Base-by-base conservation (phyloP, 2,888 invertebrate genomes). In the Hedya salicella region DNA sequence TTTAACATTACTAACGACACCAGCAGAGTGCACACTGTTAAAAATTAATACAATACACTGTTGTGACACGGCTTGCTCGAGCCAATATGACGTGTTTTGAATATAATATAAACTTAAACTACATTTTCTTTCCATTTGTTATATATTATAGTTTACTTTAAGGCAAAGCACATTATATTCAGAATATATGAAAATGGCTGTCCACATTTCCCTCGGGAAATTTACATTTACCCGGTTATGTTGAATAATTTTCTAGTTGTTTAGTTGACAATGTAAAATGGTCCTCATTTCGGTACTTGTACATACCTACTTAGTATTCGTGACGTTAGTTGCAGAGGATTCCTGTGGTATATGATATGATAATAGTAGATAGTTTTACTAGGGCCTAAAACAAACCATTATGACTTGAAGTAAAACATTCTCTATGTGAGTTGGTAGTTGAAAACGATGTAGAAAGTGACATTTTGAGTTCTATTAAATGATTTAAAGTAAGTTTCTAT, bases 1-100 rank as follows among this genome's bases (percentile, higher is more conserved):
- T 67, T 68, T 65, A 67, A 67, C 62, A 67, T 67, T 64, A 65
- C 63, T 67, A 68, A 68, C 68, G 16, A 64, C 63, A 62, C 32
- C 62, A 57, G 67, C 52, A 25, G 9, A 52, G 25, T 46, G 50
- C 49, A 32, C 36, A 19, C 36, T 16, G 49, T 52, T 56, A 49
- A 53, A 36, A 40, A 44, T 59, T n/a, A 59, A 62, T 30, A 17
- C 30, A n/a, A 9, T 61, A 11, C 39, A 25, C 44, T 21, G 53
- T 53, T 32, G 32, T 30, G 30, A 50, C 16, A 36, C 11, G 36
- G 9, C 17, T 14, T 1, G 52, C 17, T 17, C 19, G 19, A 17
- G 19, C 39, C 8, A 21, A 14, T 48, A 21, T 48, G 48, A 13
- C 46, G n/a, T 25, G 36, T 36, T 36, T 36, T 36, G 36, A 36